phyloP scores from a whole-genome alignment of 2,797 vertebrate species.

The Lerista edwardsae region DNA sequence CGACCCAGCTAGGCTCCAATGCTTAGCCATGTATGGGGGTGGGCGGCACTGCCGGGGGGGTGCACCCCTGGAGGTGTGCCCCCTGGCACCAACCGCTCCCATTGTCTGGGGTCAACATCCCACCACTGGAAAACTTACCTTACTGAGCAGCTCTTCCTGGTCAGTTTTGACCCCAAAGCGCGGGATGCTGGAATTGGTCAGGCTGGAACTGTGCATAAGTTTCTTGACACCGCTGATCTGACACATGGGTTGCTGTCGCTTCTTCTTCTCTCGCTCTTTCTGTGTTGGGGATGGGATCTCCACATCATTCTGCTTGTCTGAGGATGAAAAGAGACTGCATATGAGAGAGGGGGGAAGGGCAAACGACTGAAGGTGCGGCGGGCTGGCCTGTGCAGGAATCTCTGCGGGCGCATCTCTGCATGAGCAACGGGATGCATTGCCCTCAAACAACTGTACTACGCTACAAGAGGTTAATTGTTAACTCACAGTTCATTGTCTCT shows the following conservation, averaged over 20 bases:
- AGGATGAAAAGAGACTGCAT: neutral
- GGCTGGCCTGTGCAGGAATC: neutral
- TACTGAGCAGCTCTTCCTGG: constrained; percentile 88
- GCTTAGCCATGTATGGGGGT: no score
- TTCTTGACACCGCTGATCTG: constrained; percentile 93
- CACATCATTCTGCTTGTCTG: constrained; percentile 95
- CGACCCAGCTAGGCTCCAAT: no score
- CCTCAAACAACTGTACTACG: neutral
- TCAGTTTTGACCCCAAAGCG: constrained; percentile 91
- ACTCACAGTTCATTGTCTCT: neutral
- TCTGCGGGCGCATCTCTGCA: neutral
- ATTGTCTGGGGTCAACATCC: neutral
- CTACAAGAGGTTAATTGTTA: neutral
- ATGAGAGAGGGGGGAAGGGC: neutral
- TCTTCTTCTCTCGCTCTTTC: constrained; percentile 85
- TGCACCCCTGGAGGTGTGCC: no score
- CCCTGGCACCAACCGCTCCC: no score
- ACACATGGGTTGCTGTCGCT: constrained; percentile 83
- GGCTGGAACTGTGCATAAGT: constrained; percentile 85
- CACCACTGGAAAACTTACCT: constrained; percentile 71
- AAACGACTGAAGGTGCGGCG: neutral
- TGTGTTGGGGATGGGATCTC: constrained; percentile 90
- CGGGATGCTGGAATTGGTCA: constrained; percentile 84
- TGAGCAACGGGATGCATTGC: no score
- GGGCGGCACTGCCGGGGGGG: no score